Conservation (phyloP, 1,140 invertebrate species). For the Ridgeia piscesae region DNA sequence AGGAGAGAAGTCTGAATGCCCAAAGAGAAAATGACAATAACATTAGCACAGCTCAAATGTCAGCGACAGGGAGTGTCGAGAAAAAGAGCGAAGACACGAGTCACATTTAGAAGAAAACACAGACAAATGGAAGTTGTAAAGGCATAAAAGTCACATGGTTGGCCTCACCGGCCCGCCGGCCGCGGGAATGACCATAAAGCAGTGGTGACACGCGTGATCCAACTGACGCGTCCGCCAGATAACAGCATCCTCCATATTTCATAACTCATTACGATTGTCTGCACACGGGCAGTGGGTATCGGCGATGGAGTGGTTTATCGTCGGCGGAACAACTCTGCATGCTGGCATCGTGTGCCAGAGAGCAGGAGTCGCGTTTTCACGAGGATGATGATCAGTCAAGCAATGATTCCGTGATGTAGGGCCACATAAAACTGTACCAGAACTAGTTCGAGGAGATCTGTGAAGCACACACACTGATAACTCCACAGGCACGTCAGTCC, state of each 20-base stretch:
- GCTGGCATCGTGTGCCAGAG: neutral
- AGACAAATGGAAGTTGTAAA: neutral
- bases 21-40: neutral
- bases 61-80: neutral
- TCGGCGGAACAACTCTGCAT: neutral
- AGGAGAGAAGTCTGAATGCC: neutral
- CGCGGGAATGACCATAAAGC: neutral
- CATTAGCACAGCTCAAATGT: neutral
- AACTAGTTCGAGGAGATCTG: neutral
- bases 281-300: neutral
- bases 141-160: neutral
- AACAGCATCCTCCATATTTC: constrained; percentile 5
- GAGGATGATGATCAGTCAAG: neutral
- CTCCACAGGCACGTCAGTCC: neutral
- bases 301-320: neutral
- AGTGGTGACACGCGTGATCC: neutral
- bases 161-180: too few species aligned
- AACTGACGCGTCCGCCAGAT: neutral
- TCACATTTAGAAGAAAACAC: neutral
- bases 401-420: neutral
- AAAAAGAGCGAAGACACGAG: neutral
- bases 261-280: neutral
- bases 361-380: neutral
- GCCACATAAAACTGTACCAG: neutral
- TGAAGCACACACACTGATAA: neutral